phyloP scores from a whole-genome alignment of 1,140 invertebrate species.

The Batillaria attramentaria region DNA sequence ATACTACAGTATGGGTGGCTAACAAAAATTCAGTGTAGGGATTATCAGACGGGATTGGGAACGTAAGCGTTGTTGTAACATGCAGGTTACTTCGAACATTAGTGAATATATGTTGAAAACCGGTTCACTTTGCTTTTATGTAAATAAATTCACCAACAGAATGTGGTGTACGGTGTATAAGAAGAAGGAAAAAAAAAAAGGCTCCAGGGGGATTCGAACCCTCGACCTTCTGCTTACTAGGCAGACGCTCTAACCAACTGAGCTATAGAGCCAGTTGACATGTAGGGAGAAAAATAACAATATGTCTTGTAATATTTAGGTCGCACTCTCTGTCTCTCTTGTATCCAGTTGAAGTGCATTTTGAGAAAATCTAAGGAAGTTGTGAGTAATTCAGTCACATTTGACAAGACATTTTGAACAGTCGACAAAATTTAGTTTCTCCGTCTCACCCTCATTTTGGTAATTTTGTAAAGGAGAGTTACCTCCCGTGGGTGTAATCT shows the following conservation, averaged over 20 bases:
- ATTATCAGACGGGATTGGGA: background rate
- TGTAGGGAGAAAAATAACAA: background rate
- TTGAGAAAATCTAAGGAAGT: too few relatives aligned
- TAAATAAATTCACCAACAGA: background rate
- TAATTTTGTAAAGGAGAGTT: background rate
- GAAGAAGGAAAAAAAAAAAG: background rate
- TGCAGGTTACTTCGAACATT: background rate
- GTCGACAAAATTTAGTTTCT: too few relatives aligned
- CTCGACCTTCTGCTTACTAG: slow-evolving; percentile 29
- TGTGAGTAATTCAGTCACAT: too few relatives aligned
- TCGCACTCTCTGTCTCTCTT: too few relatives aligned
- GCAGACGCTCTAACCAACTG: slow-evolving; percentile 29
- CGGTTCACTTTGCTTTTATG: background rate
- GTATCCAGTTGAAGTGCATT: too few relatives aligned
- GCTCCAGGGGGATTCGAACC: slow-evolving; percentile 26
- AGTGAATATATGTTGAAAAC: too few relatives aligned
- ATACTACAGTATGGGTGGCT: too few relatives aligned
- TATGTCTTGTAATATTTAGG: too few relatives aligned
- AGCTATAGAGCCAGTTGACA: slow-evolving; percentile 20
- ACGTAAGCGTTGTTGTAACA: background rate
- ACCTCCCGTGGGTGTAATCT: background rate
- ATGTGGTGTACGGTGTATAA: background rate
- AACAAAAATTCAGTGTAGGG: too few relatives aligned
- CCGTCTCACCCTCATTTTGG: too few relatives aligned
- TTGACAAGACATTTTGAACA: too few relatives aligned